Evolutionary conservation across 2,113 vertebrate species (phyloP).

Genomic region (Poeciliopsis retropinna): DNA sequence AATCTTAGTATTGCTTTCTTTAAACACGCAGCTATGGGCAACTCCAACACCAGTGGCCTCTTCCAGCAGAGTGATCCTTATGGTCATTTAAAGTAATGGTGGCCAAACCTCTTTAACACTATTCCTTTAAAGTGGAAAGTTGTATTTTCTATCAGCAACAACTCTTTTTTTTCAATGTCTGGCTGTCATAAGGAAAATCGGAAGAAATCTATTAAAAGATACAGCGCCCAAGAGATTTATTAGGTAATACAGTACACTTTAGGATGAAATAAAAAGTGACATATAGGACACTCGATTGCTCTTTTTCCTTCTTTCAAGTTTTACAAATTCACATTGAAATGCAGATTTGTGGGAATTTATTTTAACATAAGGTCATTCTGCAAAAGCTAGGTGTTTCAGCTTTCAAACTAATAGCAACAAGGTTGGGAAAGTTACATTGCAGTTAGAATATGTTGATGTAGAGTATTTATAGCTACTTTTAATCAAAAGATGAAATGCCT

Average conservation of each 20-base stretch:
- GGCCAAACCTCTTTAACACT: too few relatives aligned
- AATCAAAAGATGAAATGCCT: not conserved
- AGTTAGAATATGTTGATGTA: not conserved
- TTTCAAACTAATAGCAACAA: conserved; percentile 30
- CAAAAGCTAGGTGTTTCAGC: conserved; percentile 7
- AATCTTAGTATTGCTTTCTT: not conserved
- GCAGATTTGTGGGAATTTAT: conserved; percentile 43
- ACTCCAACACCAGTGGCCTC: not conserved
- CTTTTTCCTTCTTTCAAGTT: conserved; percentile 23
- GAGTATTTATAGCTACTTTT: not conserved
- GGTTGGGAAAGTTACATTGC: not conserved
- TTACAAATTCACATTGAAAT: conserved; percentile 38
- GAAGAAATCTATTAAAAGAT: conserved; percentile 49
- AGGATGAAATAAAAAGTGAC: conserved; percentile 47
- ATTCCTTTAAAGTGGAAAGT: not conserved
- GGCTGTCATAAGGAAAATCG: conserved; percentile 3
- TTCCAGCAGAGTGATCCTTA: not conserved
- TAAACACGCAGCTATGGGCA: not conserved
- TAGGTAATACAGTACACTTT: conserved; percentile 25
- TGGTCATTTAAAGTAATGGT: not conserved
- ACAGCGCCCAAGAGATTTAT: conserved; percentile 50
- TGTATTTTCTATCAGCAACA: not conserved
- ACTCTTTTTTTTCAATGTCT: conserved; percentile 1
- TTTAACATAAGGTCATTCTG: conserved; percentile 33
- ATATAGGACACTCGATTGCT: conserved; percentile 24